Percentiles rank a stretch among this genome's conserved stretches.
These are phyloP conservation scores for Eciton burchellii DNA, from an alignment of 1,140 invertebrate genomes.

Conservation along the genomic window DNA sequence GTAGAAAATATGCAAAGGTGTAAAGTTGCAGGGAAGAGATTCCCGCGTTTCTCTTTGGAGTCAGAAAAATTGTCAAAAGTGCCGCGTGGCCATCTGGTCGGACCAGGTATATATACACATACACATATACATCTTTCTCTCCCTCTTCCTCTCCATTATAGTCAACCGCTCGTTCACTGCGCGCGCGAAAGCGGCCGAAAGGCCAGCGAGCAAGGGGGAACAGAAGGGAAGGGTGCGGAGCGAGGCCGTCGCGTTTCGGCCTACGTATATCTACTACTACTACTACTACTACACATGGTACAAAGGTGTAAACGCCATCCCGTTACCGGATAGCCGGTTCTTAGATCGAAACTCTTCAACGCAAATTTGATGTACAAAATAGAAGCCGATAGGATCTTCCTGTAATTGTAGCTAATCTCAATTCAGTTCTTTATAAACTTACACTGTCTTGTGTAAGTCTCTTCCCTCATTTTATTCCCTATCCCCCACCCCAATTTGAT, in stretches of 20 bases:
- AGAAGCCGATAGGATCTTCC: background rate
- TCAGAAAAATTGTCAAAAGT: conserved; percentile 51
- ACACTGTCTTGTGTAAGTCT: too few species aligned
- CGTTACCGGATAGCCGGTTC: conserved; percentile 30
- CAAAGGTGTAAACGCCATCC: conserved; percentile 49
- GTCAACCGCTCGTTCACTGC: conserved; percentile 25
- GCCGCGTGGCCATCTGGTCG: conserved; percentile 49
- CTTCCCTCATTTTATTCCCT: background rate
- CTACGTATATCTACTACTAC: conserved; percentile 44
- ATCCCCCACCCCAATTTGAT: too few species aligned
- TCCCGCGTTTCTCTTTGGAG: background rate
- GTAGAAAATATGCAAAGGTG: background rate
- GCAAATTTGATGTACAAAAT: background rate
- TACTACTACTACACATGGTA: too few species aligned
- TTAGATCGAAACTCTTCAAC: background rate
- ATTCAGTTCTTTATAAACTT: background rate
- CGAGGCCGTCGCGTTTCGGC: conserved; percentile 54
- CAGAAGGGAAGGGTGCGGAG: conserved; percentile 29
- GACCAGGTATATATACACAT: conserved; percentile 17
- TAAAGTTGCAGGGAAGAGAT: background rate
- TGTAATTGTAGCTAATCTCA: background rate
- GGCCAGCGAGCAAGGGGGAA: conserved; percentile 6
- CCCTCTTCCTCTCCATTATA: conserved; percentile 28
- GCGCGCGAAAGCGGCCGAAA: conserved; percentile 53
- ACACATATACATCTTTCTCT: too few species aligned